A percentile compares a stretch with the other conserved stretches of the same genome.
phyloP scores from a whole-genome alignment of 2,888 invertebrate species.

The Orchestes rusci region DNA sequence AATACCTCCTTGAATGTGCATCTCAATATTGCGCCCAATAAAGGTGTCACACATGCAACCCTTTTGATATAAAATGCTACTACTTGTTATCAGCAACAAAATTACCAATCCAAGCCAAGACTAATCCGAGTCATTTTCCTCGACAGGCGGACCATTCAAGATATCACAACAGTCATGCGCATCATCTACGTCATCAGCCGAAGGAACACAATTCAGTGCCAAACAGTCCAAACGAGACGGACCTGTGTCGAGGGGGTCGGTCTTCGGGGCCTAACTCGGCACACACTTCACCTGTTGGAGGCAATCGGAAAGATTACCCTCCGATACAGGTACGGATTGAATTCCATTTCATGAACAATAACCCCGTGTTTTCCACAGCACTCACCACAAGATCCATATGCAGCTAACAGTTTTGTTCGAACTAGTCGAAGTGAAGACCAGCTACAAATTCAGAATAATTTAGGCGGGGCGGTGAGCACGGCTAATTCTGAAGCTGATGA shows the following conservation, averaged over 20 bases:
- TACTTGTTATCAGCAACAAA: too few relatives aligned
- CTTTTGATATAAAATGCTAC: too few relatives aligned
- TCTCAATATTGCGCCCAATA: too few relatives aligned
- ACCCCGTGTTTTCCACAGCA: constrained; percentile 19
- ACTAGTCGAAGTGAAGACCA: constrained; percentile 85
- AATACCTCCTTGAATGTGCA: too few relatives aligned
- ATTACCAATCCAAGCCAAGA: too few relatives aligned
- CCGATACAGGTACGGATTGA: constrained; percentile 14
- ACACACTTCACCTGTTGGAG: constrained; percentile 49
- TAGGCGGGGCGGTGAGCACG: constrained; percentile 54
- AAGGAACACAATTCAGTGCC: constrained; percentile 56
- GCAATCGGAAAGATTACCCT: constrained; percentile 46
- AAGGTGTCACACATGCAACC: too few relatives aligned
- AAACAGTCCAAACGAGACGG: constrained; percentile 60
- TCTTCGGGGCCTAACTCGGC: constrained; percentile 48
- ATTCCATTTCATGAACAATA: too few relatives aligned
- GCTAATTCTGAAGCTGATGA: constrained; percentile 90
- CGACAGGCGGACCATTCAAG: constrained; percentile 41
- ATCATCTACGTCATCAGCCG: constrained; percentile 39
- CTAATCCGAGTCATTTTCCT: too few relatives aligned
- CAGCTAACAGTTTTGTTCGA: constrained; percentile 55
- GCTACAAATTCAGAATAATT: constrained; percentile 71
- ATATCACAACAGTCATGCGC: constrained; percentile 49
- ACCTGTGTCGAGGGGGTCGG: constrained; percentile 48
- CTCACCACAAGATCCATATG: constrained; percentile 31